Conservation (phyloP, 2,888 invertebrate species). For the Drosophila nigricruria region DNA sequence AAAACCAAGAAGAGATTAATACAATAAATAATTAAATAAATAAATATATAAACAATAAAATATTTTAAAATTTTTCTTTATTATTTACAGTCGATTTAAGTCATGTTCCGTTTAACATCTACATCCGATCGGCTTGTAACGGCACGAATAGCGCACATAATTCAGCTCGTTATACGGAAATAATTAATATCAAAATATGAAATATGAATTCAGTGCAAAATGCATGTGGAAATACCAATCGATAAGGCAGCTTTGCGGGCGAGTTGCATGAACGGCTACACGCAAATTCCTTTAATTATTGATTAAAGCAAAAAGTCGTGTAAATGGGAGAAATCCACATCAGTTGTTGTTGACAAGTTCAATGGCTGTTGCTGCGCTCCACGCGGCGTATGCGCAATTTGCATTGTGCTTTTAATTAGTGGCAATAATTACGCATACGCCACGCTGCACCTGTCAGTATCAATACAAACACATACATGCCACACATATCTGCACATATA, state of each 20-base stretch:
- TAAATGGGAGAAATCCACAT: conserved; percentile 5
- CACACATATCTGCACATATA: conserved; percentile 43
- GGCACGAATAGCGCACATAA: conserved; percentile 26
- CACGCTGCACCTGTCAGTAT: conserved; percentile 30
- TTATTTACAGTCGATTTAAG: not conserved
- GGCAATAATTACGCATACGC: conserved; percentile 59
- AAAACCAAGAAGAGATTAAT: no score
- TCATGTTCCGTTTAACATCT: conserved; percentile 17
- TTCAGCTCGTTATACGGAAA: conserved; percentile 37
- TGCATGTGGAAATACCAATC: conserved; percentile 29
- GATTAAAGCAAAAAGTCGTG: not conserved
- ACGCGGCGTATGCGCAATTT: conserved; percentile 64
- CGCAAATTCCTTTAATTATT: conserved; percentile 29
- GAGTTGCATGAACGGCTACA: conserved; percentile 36
- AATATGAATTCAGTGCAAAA: conserved; percentile 24
- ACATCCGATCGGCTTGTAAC: conserved; percentile 19
- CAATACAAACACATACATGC: not conserved
- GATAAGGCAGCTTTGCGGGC: conserved; percentile 10
- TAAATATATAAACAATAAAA: not conserved
- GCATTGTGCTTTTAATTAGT: conserved; percentile 64
- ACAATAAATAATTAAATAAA: no score
- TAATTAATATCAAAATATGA: not conserved
- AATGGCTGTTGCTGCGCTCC: conserved; percentile 55
- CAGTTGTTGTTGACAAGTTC: conserved; percentile 64
- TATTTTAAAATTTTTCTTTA: not conserved